Evolutionary conservation across 2,797 vertebrate genomes (phyloP), one percentile per base, ranked within the genome.

Genomic region (Numenius phaeopus): DNA sequence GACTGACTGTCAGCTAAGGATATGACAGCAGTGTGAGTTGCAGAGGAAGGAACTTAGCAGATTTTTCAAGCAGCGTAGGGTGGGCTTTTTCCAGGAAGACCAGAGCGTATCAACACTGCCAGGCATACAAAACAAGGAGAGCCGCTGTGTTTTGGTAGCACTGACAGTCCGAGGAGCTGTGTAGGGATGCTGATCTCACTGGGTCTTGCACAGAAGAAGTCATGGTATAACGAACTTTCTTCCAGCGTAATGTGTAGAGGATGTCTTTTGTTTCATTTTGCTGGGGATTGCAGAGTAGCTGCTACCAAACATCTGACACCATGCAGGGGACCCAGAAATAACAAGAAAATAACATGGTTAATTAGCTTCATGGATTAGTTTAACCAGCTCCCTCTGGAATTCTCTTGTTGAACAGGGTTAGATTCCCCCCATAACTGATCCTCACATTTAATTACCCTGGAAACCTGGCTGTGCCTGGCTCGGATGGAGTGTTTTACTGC

Each of bases 381-480:
- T 66, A 79, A 86, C 58, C 77, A 79, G n/a, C 50, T 96, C 78
- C 80, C 91, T 73, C 82, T 66, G 83, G 92, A 91, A 94, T 78
- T 73, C 6, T 8, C 54, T 66, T 1, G 3, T 26, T 89, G 71
- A 83, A 49, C 15, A 80, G 49, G 17, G 54, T 87, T 81, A 86
- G 62, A 32, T 94, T 93, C 79, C 83, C 71, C 70, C 83, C 29
- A 30, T 59, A 87, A n/a, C 67, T 17, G 32, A 94, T 86, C 46
- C 23, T 89, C 40, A 70, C 70, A 61, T 92, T 93, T 95, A 96
- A 95, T 95, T 94, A 94, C 84, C 94, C 72, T 87, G 54, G 76
- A 86, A 94, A 70, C 44, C 30, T 86, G 62, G 22, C 72, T 72
- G 62, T 69, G 62, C 58, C 72, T 6, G 1, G 42, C 91, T 96